Conservation (phyloP, 2,888 invertebrate species). For the Pegoplata infirma region DNA sequence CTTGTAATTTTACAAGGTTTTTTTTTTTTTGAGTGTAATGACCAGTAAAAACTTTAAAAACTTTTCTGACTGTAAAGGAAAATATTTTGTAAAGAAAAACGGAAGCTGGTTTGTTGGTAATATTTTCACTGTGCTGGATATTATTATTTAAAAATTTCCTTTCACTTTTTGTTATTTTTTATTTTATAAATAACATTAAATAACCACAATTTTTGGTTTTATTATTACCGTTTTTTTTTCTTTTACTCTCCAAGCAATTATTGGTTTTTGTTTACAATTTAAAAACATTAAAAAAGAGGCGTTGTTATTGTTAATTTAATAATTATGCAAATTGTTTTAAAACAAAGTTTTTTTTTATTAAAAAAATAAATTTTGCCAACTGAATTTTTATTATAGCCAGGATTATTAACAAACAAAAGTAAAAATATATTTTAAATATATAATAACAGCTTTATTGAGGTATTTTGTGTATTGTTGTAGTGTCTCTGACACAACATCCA, state of each 20-base stretch:
- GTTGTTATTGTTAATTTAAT: slow-evolving; percentile 54
- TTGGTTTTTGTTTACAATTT: slow-evolving; percentile 45
- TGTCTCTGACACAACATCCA: neutral
- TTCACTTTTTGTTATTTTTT: too few species aligned
- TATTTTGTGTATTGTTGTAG: neutral
- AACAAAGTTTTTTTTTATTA: slow-evolving; percentile 25
- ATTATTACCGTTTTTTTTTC: slow-evolving; percentile 48
- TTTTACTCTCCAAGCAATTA: slow-evolving; percentile 51
- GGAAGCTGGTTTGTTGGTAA: too few species aligned
- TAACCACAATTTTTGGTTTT: slow-evolving; percentile 52
- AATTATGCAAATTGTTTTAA: slow-evolving; percentile 59
- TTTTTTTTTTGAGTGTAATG: too few species aligned
- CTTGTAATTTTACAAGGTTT: too few species aligned
- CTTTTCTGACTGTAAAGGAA: too few species aligned
- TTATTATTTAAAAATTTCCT: too few species aligned
- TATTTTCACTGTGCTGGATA: too few species aligned
- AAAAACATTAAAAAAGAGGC: slow-evolving; percentile 38
- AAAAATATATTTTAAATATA: neutral
- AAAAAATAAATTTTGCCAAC: neutral
- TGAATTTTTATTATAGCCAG: slow-evolving; percentile 32
- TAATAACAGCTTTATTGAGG: neutral
- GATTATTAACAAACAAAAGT: slow-evolving; percentile 23
- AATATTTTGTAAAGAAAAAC: too few species aligned
- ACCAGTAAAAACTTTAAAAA: too few species aligned
- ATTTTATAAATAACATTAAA: slow-evolving; percentile 37